Evolutionary conservation across 2,888 invertebrate species (phyloP), one percentile per base, ranked within the genome.

Genomic region (Carpatolechia fugitivella): DNA sequence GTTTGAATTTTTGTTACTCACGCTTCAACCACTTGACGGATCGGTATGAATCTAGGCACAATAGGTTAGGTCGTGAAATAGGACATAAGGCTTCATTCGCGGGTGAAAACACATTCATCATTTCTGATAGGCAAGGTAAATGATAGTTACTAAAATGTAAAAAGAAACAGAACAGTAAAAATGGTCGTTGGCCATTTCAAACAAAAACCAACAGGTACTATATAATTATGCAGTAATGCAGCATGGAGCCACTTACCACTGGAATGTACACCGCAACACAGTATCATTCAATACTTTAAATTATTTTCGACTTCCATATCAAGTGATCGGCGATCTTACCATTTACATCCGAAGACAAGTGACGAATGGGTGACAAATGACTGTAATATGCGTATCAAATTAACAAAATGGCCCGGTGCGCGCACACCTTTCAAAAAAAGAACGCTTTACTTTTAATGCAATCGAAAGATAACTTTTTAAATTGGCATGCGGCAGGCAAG

Each of bases 341-440:
- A 44, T 51, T 31, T 52, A 52, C 52, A 52, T 52, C 40, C 40
- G 48, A 49, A 58, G 50, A 56, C 56, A 54, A 60, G 52, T 63
- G 69, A 69, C 61, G 63, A 59, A 61, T 61, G 65, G 67, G 59
- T 70, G 75, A 73, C 71, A 71, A 69, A 71, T 70, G 62, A 65
- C 56, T 54, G 54, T 41, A 52, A 52, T 55, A 58, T 53, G 64
- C 65, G 65, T 60, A 58, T 64, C 61, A 61, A 74, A 72, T 66
- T 68, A 59, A 55, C 60, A 52, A 38, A 59, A 57, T 55, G 56
- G 68, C 68, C 70, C 62, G 67, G 66, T 68, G 67, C 53, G 61
- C 53, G 61, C 61, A 62, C 77, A 77, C 78, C 77, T 76, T 77
- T 70, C 56, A 56, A 49, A 56, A 50, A 53, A 52, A 31, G 38